Base-by-base conservation (phyloP, 1,140 invertebrate genomes). In the Proales similis region DNA sequence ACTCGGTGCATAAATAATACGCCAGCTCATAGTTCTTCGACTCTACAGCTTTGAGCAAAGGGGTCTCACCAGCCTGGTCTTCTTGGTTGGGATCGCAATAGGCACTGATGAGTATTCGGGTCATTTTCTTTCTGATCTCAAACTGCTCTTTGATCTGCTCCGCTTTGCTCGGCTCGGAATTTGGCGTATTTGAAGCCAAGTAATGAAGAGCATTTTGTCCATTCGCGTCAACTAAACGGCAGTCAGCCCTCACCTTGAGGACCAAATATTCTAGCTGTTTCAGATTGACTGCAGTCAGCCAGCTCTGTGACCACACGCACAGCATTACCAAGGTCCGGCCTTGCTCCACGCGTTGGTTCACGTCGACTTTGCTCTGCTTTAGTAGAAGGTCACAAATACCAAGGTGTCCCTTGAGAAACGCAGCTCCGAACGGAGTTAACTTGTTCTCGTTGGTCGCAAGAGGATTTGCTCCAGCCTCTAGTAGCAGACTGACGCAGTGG, bases 381-480 rank as follows among this genome's bases (percentile, higher is more conserved):
- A 80, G 65, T 4, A 81, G 66, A 46, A 72, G 70, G 48, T 79
- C 75, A 26, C 79, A 77, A 32, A 81, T 65, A 9, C 79, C 80
- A 61, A 74, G 72, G 64, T 80, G 77, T 5, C 78, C 79, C 67
- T 79, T 80, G 66, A 79, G 65, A 67, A 78, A 79, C 14, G 79
- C 78, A 64, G 78, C 71, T 49, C 70, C 72, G 27, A 79, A 51
- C 7, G 79, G 77, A 30, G 77, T 78, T 7, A 77, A 66, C 74
- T 78, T 64, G 79, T 79, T 81, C 38, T 76, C 72, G 69, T 81
- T 81, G 19, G 68, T 57, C 20, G 68, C 63, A 67, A 72, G 72
- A 11, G 74, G 66, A 32, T 72, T 69, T 5, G 76, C 77, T 11
- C 77, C 78, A 46, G 76, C 74, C 64, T 80, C 76, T 7, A 79